These are phyloP conservation scores for Stratiolaelaps scimitus DNA, from an alignment of 1,140 invertebrate species.

Conservation along the genomic window DNA sequence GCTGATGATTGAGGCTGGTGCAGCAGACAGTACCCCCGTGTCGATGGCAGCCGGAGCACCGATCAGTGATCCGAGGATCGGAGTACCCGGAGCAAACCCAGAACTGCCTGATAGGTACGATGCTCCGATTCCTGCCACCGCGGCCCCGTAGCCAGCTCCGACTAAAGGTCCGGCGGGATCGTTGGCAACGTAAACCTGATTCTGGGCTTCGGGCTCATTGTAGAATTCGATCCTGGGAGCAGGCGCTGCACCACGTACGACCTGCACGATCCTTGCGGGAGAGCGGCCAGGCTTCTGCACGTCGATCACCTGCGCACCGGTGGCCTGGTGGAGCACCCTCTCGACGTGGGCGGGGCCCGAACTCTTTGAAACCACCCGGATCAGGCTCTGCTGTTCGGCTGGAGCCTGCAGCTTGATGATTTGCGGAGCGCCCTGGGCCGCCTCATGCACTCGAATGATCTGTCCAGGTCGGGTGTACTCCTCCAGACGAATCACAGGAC, in stretches of 20 bases:
- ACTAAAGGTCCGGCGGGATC: neutral
- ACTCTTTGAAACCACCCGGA: conserved; percentile 18
- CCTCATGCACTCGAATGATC: conserved; percentile 7
- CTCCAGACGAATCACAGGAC: conserved; percentile 11
- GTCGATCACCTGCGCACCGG: conserved; percentile 17
- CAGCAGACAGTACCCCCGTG: too few species aligned
- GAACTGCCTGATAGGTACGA: too few species aligned
- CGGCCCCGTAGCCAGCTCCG: neutral
- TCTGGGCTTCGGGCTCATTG: conserved; percentile 6
- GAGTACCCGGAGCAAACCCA: too few species aligned
- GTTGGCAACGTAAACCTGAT: neutral
- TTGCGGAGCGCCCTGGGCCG: conserved; percentile 1
- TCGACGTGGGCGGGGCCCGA: conserved; percentile 12
- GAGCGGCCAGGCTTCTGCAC: conserved; percentile 7
- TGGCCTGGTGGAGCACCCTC: neutral
- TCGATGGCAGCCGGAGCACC: too few species aligned
- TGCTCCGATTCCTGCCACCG: too few species aligned
- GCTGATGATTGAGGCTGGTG: too few species aligned
- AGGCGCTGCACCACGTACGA: conserved; percentile 7
- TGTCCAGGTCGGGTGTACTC: conserved; percentile 8
- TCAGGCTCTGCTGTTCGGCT: conserved; percentile 3
- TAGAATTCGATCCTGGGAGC: conserved; percentile 13
- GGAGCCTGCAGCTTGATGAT: conserved; percentile 7
- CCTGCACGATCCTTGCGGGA: neutral
- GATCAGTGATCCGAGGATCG: too few species aligned